Percentiles rank a stretch among this genome's conserved stretches.
These are phyloP conservation scores for Apamea monoglypha DNA, from an alignment of 2,888 invertebrate genomes.

Conservation along the genomic window DNA sequence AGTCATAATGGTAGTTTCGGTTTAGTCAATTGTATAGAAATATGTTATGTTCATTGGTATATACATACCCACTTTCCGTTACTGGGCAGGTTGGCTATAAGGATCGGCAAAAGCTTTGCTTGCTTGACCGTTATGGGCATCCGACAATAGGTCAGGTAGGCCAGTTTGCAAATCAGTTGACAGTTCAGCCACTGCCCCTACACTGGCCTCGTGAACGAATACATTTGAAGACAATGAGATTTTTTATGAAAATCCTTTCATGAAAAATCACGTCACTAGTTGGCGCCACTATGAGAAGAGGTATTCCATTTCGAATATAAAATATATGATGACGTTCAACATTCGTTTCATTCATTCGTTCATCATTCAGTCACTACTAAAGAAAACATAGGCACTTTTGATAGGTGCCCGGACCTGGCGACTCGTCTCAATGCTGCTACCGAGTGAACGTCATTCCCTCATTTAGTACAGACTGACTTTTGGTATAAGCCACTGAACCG, in stretches of 20 bases:
- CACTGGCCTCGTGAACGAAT: not conserved
- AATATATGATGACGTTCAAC: not conserved
- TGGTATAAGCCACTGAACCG: not conserved
- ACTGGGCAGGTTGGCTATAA: not conserved
- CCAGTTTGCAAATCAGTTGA: not conserved
- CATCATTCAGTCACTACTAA: not conserved
- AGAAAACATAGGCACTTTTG: not conserved
- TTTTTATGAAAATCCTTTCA: not conserved
- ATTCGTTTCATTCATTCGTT: not conserved
- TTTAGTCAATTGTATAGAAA: not conserved
- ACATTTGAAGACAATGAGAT: not conserved
- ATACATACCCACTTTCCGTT: not conserved
- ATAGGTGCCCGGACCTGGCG: not conserved
- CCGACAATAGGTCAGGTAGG: not conserved
- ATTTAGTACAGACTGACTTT: not conserved
- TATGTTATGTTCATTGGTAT: conserved; percentile 2
- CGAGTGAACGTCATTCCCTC: not conserved
- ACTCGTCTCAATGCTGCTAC: not conserved
- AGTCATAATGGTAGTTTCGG: not conserved
- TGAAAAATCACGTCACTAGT: not conserved
- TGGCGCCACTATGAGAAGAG: not conserved
- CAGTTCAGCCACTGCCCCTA: not conserved
- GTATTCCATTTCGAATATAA: not conserved
- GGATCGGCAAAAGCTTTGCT: not conserved
- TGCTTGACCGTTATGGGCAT: not conserved